Base-by-base conservation (phyloP, 2,113 vertebrate species). In the Physeter macrocephalus region DNA sequence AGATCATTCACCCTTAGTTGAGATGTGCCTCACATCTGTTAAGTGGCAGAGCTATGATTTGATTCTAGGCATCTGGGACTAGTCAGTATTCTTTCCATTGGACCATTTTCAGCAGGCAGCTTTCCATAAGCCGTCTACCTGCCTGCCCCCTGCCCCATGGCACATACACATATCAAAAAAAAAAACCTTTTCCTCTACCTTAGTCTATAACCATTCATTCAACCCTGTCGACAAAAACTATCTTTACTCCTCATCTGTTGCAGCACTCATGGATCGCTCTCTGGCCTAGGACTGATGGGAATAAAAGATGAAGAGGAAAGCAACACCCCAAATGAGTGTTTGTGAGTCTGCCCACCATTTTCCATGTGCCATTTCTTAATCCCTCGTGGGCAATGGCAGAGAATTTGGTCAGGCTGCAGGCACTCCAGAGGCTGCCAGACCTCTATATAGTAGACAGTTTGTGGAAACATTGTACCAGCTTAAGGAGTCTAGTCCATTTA, bases 271-370 rank as follows among this genome's bases (percentile, higher is more conserved):
- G 97, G 96, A 83, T 97, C 98, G 4, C 67, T 97, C 0, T 36
- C 98, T 1, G 98, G 99, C 96, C 96, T 99, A 67, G 98, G 98
- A 52, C 95, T 99, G 93, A 98, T 99, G 97, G 98, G 92, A 96
- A 98, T 99, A 96, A 98, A 98, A 98, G 97, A 96, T 13, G 95
- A 96, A 9, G 41, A 96, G 75, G 96, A 97, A 96, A 97, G 87
- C n/a, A 25, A 49, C 27, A 18, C 6, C 31, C 9, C 64, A 41
- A 15, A 66, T 15, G 1, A 8, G 61, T 66, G 36, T 71, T 61
- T 46, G 15, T 96, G 89, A 96, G 52, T 92, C 80, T 61, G 39
- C 49, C 41, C 66, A 13, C 62, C 66, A 62, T 29, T 43, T 93
- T 8, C 64, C 59, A 34, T 18, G 5, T 78, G 31, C 71, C 71